Evolutionary conservation across 2,797 vertebrate genomes (phyloP).

Genomic region (Catamblyrhynchus diadema): DNA sequence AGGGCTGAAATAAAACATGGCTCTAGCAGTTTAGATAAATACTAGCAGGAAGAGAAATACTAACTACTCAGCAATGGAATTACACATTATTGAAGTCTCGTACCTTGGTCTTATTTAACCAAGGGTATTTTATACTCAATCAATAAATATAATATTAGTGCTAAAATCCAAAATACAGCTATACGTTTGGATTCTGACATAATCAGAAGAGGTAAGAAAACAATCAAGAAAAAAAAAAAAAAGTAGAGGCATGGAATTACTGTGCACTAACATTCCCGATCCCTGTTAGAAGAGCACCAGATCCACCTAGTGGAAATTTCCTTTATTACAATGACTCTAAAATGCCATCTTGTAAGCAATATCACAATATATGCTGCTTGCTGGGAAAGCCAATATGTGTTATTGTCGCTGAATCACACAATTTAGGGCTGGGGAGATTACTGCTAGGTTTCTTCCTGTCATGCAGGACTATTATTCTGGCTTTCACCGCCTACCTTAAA

Average conservation of each 20-base stretch:
- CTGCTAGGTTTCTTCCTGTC: background rate
- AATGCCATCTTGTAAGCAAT: background rate
- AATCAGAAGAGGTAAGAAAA: background rate
- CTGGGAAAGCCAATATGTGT: background rate
- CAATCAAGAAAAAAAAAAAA: background rate
- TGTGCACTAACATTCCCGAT: background rate
- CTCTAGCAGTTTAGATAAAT: background rate
- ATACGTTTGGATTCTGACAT: background rate
- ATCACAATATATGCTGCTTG: background rate
- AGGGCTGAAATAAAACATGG: background rate
- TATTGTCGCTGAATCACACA: background rate
- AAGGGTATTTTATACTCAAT: background rate
- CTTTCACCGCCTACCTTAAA: background rate
- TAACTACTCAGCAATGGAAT: background rate
- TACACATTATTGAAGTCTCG: background rate
- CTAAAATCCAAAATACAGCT: background rate
- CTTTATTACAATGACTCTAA: constrained; percentile 59
- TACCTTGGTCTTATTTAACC: background rate
- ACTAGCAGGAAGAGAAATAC: background rate
- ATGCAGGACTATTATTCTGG: background rate
- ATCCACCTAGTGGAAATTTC: constrained; percentile 76
- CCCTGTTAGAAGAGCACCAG: constrained; percentile 68
- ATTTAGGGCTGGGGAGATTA: background rate
- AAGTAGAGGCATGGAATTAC: background rate
- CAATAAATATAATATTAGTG: background rate